These are phyloP conservation scores for Spodoptera picta DNA, from an alignment of 2,888 invertebrate species.

Conservation along the genomic window DNA sequence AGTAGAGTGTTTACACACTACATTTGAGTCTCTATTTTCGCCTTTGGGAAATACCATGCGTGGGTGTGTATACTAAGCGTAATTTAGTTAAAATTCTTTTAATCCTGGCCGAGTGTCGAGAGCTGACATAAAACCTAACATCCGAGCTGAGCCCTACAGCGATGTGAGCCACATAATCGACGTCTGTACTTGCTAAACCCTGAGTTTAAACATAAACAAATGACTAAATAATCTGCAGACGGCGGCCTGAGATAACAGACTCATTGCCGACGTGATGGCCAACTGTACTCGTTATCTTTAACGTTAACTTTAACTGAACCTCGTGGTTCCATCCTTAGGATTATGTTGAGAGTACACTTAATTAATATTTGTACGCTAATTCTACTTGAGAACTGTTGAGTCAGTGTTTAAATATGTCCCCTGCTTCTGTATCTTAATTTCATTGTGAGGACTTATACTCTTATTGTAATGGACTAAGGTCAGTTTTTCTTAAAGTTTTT, in stretches of 20 bases:
- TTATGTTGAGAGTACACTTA: constrained; percentile 41
- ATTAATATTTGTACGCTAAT: constrained; percentile 48
- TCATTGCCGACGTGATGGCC: constrained; percentile 61
- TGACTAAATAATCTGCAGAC: constrained; percentile 57
- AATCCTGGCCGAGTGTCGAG: constrained; percentile 4
- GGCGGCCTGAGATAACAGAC: constrained; percentile 61
- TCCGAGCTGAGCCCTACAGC: constrained; percentile 15
- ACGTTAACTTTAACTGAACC: constrained; percentile 57
- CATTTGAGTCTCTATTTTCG: too few species aligned
- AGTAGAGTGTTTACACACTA: too few species aligned
- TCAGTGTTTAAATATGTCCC: constrained; percentile 26
- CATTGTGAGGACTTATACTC: background rate
- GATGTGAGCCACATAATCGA: constrained; percentile 37
- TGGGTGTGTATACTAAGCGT: too few species aligned
- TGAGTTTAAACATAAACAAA: constrained; percentile 51
- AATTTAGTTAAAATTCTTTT: background rate
- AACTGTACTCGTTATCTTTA: constrained; percentile 57
- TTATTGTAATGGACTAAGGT: constrained; percentile 4
- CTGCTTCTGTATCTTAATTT: constrained; percentile 21
- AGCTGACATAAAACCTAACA: constrained; percentile 24
- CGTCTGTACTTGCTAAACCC: constrained; percentile 49
- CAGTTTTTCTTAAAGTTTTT: background rate
- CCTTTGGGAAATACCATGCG: too few species aligned
- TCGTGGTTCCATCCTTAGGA: constrained; percentile 32
- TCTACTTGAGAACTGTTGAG: constrained; percentile 27